phyloP scores from a whole-genome alignment of 2,888 invertebrate species.

The Uloborus plumipes region DNA sequence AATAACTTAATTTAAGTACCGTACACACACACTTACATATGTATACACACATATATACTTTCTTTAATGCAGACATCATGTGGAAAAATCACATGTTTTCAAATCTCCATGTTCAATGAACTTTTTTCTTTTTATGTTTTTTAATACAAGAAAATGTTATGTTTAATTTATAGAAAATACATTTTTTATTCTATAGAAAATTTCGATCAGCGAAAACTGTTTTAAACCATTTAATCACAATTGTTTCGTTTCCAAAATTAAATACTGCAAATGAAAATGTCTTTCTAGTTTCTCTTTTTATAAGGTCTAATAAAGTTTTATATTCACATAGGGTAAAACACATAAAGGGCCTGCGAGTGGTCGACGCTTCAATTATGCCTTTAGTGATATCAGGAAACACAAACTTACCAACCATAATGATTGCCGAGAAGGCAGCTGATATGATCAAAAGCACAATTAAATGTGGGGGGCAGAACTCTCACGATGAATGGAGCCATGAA shows the following conservation, averaged over 20 bases:
- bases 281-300: background rate
- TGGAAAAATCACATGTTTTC: background rate
- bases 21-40: too few relatives aligned
- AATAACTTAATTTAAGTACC: too few relatives aligned
- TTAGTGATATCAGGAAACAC: background rate
- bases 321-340: background rate
- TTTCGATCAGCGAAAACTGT: too few relatives aligned
- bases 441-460: background rate
- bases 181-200: too few relatives aligned
- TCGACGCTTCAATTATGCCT: slow-evolving; percentile 8
- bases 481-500: too few relatives aligned
- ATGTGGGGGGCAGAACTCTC: background rate
- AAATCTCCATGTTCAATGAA: background rate
- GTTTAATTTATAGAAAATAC: too few relatives aligned
- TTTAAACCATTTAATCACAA: too few relatives aligned
- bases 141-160: too few relatives aligned
- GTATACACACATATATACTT: too few relatives aligned
- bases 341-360: background rate
- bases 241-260: too few relatives aligned
- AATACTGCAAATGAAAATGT: background rate
- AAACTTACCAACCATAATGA: background rate
- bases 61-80: background rate
- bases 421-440: background rate
- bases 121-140: too few relatives aligned
- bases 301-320: too few relatives aligned